phyloP scores from a whole-genome alignment of 2,797 vertebrate genomes.

The Erithacus rubecula region DNA sequence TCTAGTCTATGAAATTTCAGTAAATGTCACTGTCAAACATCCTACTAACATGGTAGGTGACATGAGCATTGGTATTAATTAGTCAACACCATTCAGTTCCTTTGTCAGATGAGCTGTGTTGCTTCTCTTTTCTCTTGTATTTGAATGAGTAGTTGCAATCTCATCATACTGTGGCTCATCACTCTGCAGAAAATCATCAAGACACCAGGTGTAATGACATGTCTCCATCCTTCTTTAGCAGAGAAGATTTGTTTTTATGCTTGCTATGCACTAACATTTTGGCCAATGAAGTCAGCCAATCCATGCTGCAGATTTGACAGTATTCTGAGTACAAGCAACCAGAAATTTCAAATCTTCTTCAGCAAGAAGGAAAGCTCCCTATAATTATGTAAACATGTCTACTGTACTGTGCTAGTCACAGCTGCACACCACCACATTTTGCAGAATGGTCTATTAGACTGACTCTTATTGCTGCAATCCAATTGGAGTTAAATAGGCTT shows the following conservation, averaged over 20 bases:
- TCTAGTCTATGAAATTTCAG: neutral
- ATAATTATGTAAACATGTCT: neutral
- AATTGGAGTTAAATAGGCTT: neutral
- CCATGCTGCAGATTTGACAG: neutral
- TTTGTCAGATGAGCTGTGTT: neutral
- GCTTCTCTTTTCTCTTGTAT: neutral
- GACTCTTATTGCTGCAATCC: neutral
- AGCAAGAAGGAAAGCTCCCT: neutral
- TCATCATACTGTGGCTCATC: neutral
- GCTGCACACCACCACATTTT: neutral
- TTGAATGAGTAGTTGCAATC: neutral
- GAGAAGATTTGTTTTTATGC: neutral
- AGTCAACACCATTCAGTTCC: neutral
- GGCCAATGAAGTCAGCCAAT: neutral
- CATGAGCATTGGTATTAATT: neutral
- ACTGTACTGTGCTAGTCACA: neutral
- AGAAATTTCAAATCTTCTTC: neutral
- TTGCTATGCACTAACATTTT: neutral
- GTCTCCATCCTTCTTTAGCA: neutral
- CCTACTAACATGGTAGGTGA: neutral
- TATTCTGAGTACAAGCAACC: neutral
- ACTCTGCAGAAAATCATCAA: neutral
- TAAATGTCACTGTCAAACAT: neutral
- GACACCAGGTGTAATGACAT: neutral
- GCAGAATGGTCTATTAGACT: neutral